A percentile compares a stretch with the other conserved stretches of the same genome.
Evolutionary conservation across 2,113 vertebrate species (phyloP).

Genomic region (Columba janthina): DNA sequence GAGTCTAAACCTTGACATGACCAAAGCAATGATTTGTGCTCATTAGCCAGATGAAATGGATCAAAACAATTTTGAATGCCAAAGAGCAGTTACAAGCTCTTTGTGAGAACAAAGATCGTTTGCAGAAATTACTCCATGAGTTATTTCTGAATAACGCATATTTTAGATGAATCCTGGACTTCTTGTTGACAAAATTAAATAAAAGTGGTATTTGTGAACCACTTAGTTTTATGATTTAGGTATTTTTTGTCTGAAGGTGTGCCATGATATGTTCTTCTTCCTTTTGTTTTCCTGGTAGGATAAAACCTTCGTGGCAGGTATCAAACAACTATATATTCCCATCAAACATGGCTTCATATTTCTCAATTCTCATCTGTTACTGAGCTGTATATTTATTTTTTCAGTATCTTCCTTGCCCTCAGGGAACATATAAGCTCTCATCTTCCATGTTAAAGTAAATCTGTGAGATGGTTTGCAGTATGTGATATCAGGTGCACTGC

Average conservation of each 20-base stretch:
- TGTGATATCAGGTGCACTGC: fast-evolving
- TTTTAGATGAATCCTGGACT: not conserved
- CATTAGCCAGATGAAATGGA: not conserved
- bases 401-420: not conserved
- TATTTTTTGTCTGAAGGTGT: not conserved
- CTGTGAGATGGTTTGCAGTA: not conserved
- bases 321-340: not conserved
- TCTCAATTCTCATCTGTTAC: not conserved
- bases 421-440: not conserved
- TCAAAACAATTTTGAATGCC: not conserved
- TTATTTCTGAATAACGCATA: not conserved
- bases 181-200: not conserved
- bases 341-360: not conserved
- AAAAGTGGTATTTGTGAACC: not conserved
- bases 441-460: not conserved
- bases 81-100: not conserved
- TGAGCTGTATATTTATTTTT: not conserved
- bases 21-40: not conserved
- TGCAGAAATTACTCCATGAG: not conserved
- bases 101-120: not conserved
- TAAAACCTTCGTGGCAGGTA: not conserved
- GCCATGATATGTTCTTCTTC: not conserved
- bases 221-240: not conserved
- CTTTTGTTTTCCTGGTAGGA: not conserved
- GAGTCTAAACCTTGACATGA: not conserved